Conservation (phyloP, 2,888 invertebrate species). For the Apamea monoglypha region DNA sequence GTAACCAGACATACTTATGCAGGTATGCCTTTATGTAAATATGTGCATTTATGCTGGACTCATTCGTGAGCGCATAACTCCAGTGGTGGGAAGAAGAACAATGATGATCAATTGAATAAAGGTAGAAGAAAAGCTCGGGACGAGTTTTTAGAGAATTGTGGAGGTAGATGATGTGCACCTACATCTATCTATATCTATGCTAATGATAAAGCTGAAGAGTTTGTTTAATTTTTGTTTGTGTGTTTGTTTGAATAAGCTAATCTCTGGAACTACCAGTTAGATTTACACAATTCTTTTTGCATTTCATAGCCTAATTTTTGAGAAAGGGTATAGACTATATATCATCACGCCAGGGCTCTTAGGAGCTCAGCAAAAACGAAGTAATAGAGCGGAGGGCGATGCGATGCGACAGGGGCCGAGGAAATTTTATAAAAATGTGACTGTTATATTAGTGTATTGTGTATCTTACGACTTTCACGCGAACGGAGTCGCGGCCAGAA, state of each 20-base stretch:
- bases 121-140: background rate
- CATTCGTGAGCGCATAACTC: background rate
- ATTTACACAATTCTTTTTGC: background rate
- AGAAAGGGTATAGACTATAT: background rate
- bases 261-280: background rate
- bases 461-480: background rate
- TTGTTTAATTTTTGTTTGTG: too few relatives aligned
- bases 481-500: background rate
- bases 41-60: background rate
- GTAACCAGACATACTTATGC: constrained; percentile 18
- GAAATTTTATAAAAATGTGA: background rate
- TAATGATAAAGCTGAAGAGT: background rate
- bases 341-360: background rate
- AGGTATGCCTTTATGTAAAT: background rate
- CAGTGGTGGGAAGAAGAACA: background rate
- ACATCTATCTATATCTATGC: background rate
- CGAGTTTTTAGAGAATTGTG: background rate
- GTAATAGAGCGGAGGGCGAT: background rate
- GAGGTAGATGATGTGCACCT: background rate
- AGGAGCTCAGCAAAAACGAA: background rate
- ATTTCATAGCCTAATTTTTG: background rate
- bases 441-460: background rate
- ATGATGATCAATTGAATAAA: background rate
- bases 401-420: background rate
- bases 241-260: background rate